These are phyloP conservation scores for Dicyrtomina minuta DNA, from an alignment of 2,888 invertebrate genomes.

Conservation along the genomic window DNA sequence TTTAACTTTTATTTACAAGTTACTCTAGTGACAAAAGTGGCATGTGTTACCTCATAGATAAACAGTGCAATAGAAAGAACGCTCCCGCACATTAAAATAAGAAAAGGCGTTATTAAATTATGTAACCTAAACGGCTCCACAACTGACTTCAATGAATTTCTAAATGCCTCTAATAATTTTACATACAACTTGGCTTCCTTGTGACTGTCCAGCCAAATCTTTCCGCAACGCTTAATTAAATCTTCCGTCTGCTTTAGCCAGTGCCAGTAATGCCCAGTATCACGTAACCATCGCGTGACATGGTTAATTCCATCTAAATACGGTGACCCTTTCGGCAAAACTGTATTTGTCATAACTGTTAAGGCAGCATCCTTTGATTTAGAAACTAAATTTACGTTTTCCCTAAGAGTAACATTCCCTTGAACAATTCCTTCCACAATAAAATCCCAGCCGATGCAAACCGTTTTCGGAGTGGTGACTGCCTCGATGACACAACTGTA, in stretches of 20 bases:
- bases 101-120: too few relatives aligned
- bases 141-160: too few relatives aligned
- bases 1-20: too few relatives aligned
- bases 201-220: not conserved
- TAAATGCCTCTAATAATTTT: too few relatives aligned
- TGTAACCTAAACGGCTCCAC: too few relatives aligned
- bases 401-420: not conserved
- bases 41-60: too few relatives aligned
- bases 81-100: too few relatives aligned
- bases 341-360: not conserved
- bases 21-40: too few relatives aligned
- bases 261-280: not conserved
- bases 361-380: not conserved
- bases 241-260: not conserved
- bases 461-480: not conserved
- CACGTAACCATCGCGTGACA: not conserved
- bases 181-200: not conserved
- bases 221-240: not conserved
- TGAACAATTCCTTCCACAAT: not conserved
- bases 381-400: not conserved
- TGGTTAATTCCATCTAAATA: not conserved
- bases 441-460: conserved; percentile 4
- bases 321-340: not conserved
- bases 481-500: not conserved
- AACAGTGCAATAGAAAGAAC: too few relatives aligned